Evolutionary conservation across 2,797 vertebrate species (phyloP).

Genomic region (Phataginus tricuspis): DNA sequence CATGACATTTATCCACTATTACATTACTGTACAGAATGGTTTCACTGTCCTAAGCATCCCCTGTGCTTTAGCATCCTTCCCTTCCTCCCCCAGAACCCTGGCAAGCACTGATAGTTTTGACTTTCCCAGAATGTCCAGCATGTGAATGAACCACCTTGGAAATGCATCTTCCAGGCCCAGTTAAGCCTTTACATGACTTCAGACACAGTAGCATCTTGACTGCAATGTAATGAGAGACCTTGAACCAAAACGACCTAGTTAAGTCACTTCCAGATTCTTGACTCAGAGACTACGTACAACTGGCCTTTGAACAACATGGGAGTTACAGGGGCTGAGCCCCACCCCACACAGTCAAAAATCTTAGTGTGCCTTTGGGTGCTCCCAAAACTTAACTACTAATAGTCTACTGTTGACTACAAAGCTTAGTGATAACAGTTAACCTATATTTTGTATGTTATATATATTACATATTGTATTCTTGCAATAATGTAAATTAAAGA

Average conservation of each 20-base stretch:
- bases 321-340: no score
- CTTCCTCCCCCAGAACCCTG: neutral
- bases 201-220: neutral
- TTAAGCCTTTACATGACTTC: neutral
- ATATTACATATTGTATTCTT: no score
- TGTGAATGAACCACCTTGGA: neutral
- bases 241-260: neutral
- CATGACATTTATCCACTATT: neutral
- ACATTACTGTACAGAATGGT: neutral
- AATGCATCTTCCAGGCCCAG: neutral
- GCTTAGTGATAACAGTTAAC: no score
- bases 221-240: neutral
- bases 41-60: neutral
- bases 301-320: no score
- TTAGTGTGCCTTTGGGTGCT: no score
- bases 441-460: no score
- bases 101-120: neutral
- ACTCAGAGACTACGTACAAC: neutral
- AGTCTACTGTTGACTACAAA: no score
- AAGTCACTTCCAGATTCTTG: neutral
- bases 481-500: no score
- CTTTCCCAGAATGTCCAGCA: neutral
- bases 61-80: neutral
- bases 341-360: no score
- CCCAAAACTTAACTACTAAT: no score